A percentile compares a stretch with the other conserved stretches of the same genome.
phyloP scores from a whole-genome alignment of 2,888 invertebrate species.

The Autographa pulchrina region DNA sequence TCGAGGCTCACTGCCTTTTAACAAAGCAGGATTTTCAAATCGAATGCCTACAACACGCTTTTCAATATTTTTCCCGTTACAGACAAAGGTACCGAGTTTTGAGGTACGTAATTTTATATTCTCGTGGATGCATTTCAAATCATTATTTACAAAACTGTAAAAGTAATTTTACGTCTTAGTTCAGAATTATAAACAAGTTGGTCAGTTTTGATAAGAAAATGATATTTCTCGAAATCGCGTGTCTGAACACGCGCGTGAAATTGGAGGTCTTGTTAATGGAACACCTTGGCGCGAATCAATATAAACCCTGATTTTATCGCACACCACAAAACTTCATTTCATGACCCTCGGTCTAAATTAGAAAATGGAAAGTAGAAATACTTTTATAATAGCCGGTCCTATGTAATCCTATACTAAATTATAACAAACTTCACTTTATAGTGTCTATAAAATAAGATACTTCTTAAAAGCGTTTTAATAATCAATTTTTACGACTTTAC shows the following conservation, averaged over 20 bases:
- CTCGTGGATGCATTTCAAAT: not conserved
- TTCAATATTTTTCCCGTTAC: not conserved
- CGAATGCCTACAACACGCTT: slow-evolving; percentile 3
- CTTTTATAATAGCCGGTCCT: not conserved
- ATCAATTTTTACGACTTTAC: not conserved
- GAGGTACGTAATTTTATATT: no score
- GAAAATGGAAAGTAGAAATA: not conserved
- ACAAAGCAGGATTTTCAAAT: slow-evolving; percentile 29
- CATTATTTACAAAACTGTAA: slow-evolving; percentile 28
- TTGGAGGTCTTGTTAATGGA: slow-evolving; percentile 60
- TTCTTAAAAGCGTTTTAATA: not conserved
- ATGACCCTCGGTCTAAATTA: slow-evolving; percentile 41
- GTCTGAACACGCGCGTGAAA: slow-evolving; percentile 43
- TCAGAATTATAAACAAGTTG: not conserved
- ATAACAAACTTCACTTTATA: not conserved
- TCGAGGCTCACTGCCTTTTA: slow-evolving; percentile 21
- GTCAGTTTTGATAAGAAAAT: slow-evolving; percentile 27
- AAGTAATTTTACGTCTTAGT: not conserved
- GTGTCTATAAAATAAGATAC: not conserved
- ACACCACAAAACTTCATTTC: slow-evolving; percentile 62
- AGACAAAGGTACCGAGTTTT: no score
- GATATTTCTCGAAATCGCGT: slow-evolving; percentile 52
- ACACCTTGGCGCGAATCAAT: slow-evolving; percentile 72
- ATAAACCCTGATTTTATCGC: slow-evolving; percentile 71
- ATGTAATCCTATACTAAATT: not conserved